Evolutionary conservation across 2,888 invertebrate species (phyloP).

Genomic region (Deroplatys truncata): DNA sequence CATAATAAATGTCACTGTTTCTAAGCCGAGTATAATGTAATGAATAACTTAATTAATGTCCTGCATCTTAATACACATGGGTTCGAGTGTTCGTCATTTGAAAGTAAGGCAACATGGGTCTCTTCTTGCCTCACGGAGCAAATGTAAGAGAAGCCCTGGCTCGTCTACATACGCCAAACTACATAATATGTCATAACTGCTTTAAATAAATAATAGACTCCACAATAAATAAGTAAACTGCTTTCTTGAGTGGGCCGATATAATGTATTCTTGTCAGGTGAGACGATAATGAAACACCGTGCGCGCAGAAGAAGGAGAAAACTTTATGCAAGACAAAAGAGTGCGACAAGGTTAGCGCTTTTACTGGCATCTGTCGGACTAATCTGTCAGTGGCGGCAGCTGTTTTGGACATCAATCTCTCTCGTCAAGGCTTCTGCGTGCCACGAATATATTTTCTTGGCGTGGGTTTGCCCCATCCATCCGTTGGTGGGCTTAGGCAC

Average conservation of each 20-base stretch:
- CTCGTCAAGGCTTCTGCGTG: constrained; percentile 21
- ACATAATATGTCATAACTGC: constrained; percentile 18
- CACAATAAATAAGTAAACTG: constrained; percentile 26
- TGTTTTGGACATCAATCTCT: constrained; percentile 25
- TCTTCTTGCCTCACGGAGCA: not conserved
- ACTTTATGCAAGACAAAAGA: constrained; percentile 20
- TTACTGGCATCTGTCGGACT: constrained; percentile 26
- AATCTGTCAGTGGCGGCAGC: constrained; percentile 30
- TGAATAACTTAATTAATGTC: too few species aligned
- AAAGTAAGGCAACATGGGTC: not conserved
- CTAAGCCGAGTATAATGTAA: too few species aligned
- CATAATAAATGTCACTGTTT: too few species aligned
- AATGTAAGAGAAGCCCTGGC: not conserved
- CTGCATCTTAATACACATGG: too few species aligned
- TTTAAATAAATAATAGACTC: constrained; percentile 22
- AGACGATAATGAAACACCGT: constrained; percentile 18
- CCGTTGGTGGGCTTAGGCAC: constrained; percentile 3
- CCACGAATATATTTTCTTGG: constrained; percentile 25
- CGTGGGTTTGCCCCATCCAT: not conserved
- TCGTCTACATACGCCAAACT: not conserved
- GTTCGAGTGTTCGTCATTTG: not conserved
- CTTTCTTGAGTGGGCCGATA: constrained; percentile 20
- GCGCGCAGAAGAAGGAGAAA: not conserved
- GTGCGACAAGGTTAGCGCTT: constrained; percentile 19
- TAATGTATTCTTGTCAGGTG: constrained; percentile 28